A percentile compares a stretch with the other conserved stretches of the same genome.
These are phyloP conservation scores for Hylia prasina DNA, from an alignment of 2,113 vertebrate species.

Conservation along the genomic window DNA sequence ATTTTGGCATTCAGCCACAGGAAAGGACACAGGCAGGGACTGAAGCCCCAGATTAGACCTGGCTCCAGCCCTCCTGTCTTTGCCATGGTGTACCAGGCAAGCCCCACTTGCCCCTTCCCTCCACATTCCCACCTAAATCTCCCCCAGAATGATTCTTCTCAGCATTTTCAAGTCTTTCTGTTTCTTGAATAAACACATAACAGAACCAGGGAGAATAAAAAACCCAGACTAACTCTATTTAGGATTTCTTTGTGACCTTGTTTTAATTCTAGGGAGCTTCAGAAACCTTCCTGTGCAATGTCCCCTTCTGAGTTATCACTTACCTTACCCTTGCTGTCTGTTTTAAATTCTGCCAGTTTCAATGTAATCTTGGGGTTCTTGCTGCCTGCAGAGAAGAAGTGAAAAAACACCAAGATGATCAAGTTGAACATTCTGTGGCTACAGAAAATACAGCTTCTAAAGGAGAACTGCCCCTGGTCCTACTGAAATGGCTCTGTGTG, in stretches of 20 bases:
- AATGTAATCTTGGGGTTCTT: constrained; percentile 93
- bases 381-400: constrained; percentile 78
- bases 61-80: background rate
- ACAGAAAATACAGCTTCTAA: background rate
- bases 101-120: background rate
- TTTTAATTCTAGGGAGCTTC: background rate
- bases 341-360: constrained; percentile 89
- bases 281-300: background rate
- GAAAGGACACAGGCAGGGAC: background rate
- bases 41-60: background rate
- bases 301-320: background rate
- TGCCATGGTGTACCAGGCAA: background rate
- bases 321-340: constrained; percentile 87
- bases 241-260: background rate
- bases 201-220: background rate
- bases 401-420: background rate
- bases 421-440: background rate
- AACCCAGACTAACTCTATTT: background rate
- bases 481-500: background rate
- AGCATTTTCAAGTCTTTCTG: background rate
- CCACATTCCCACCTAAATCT: background rate
- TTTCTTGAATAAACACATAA: background rate
- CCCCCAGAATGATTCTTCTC: background rate
- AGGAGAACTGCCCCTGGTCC: background rate
- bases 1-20: background rate